phyloP scores from a whole-genome alignment of 2,113 vertebrate species.

The Miniopterus natalensis region DNA sequence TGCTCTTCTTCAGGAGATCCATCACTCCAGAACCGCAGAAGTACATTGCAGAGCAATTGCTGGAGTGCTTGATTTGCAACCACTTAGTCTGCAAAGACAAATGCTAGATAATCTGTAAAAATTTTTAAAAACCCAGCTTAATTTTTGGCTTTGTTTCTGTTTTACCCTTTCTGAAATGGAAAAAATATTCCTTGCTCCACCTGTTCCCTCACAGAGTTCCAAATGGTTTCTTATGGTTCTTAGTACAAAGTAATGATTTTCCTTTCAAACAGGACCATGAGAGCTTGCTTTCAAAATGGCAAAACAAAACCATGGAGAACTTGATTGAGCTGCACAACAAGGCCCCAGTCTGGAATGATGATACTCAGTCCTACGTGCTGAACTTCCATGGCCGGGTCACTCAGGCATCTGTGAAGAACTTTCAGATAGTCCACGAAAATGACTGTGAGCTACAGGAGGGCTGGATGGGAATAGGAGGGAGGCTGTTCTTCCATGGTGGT shows the following conservation, averaged over 20 bases:
- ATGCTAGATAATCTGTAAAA: not conserved
- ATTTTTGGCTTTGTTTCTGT: not conserved
- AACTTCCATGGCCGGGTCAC: slow-evolving; percentile 99
- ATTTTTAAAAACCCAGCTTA: not conserved
- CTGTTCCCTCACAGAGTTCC: not conserved
- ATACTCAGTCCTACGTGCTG: slow-evolving; percentile 97
- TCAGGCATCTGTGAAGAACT: slow-evolving; percentile 98
- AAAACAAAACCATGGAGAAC: slow-evolving; percentile 93
- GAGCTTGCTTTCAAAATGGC: slow-evolving; percentile 95
- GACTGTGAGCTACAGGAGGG: slow-evolving; percentile 91
- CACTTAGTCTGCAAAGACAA: not conserved
- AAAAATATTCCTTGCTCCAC: not conserved
- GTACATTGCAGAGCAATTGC: not conserved
- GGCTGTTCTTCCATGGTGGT: fast-evolving
- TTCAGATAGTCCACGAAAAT: slow-evolving; percentile 97
- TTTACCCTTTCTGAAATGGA: slow-evolving; percentile 10
- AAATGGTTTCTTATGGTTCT: not conserved
- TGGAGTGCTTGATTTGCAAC: not conserved
- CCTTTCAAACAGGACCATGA: slow-evolving; percentile 92
- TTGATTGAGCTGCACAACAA: slow-evolving; percentile 98
- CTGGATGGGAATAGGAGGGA: not conserved
- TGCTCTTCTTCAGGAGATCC: not conserved
- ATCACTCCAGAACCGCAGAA: not conserved
- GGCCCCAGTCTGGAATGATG: slow-evolving; percentile 98
- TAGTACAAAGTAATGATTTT: slow-evolving; percentile 19